Base-by-base conservation (phyloP, 2,888 invertebrate genomes). In the Sepiola atlantica region DNA sequence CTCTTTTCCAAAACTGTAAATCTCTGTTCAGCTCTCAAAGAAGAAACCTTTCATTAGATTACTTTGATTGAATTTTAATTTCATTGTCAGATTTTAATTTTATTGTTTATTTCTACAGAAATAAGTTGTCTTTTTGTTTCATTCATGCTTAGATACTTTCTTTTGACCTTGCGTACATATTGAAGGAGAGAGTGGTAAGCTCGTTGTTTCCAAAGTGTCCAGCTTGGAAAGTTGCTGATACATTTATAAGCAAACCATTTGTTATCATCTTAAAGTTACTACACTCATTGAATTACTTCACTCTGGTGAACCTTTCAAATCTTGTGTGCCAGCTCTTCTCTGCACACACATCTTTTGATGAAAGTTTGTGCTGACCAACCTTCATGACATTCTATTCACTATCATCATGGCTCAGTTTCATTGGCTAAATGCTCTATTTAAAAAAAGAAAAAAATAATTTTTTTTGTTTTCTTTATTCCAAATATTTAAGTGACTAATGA, bases 231-330 rank as follows among this genome's bases (percentile, higher is more conserved):
- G 77, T 8, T 77, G n/a, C 32, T 32, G 77, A 32, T 77, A n/a
- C n/a, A 77, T 77, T 77, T 77, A 77, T 77, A 77, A 77, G 77
- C 77, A 77, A 77, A 32, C n/a, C 77, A 77, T 77, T 77, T 77
- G n/a, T 77, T 77, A 14, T 32, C 77, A 77, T 77, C 77, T n/a
- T 77, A 16, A 77, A 32, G 32, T 77, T 77, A n/a, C 77, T 77
- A n/a, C n/a, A 77, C 32, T 32, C 77, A 77, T 77, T 77, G 77
- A 77, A 77, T 24, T 77, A 77, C 77, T 28, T 77, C 77, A 77
- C 77, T 77, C 45, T 45, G 45, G 45, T 45, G 45, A 45, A 8
- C 45, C 45, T 61, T 61, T 61, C 61, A 21, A 61, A 45, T 45
- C 45, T 45, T 45, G 45, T 45, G 45, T 45, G 45, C 45, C 2